Evolutionary conservation across 2,113 vertebrate genomes (phyloP).

Genomic region (Tursiops truncatus): DNA sequence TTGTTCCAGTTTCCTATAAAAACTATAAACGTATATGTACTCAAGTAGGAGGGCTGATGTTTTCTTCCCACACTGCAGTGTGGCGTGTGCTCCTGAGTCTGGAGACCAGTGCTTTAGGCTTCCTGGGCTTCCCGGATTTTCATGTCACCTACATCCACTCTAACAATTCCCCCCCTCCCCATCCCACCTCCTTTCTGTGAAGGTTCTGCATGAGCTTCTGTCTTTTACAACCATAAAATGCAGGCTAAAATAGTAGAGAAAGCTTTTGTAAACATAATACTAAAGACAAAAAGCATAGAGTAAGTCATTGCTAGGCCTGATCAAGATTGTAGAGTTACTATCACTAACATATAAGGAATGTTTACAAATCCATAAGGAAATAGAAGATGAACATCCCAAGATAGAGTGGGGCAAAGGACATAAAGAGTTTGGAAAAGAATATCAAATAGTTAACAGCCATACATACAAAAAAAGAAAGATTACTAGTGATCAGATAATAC

Average conservation of each 20-base stretch:
- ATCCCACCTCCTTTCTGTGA: not conserved
- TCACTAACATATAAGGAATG: not conserved
- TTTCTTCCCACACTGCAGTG: not conserved
- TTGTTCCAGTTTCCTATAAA: not conserved
- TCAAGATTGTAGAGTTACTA: not conserved
- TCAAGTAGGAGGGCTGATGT: not conserved
- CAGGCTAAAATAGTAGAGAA: not conserved
- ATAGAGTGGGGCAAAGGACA: not conserved
- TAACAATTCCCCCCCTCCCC: not conserved
- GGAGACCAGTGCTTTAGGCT: not conserved
- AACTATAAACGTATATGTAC: too few species aligned
- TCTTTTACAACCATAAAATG: not conserved
- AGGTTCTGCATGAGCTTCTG: not conserved
- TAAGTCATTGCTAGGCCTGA: not conserved
- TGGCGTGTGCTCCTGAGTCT: not conserved
- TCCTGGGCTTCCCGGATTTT: rapidly evolving
- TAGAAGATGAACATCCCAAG: not conserved
- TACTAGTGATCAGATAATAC: not conserved
- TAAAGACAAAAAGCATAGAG: not conserved
- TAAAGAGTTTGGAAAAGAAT: not conserved
- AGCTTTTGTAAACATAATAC: not conserved
- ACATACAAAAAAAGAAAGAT: not conserved
- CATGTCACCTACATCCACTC: not conserved
- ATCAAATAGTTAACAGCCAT: not conserved
- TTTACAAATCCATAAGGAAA: not conserved